phyloP scores from a whole-genome alignment of 2,888 invertebrate genomes.

The Cryptops parisi region DNA sequence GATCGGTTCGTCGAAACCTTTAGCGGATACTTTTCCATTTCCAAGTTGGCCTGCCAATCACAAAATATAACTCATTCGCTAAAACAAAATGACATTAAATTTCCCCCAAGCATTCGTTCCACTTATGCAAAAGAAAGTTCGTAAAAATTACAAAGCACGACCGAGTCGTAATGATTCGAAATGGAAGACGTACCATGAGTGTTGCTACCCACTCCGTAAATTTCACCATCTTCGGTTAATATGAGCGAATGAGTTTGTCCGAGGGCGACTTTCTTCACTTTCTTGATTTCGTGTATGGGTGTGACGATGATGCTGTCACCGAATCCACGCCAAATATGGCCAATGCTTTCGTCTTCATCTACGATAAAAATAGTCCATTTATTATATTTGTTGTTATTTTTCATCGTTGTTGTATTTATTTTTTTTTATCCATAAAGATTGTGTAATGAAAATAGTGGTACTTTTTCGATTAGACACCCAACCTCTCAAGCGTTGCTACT shows the following conservation, averaged over 20 bases:
- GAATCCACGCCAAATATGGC: slow-evolving; percentile 6
- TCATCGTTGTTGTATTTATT: no score
- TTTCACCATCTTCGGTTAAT: slow-evolving; percentile 61
- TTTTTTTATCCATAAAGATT: no score
- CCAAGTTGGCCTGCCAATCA: slow-evolving; percentile 11
- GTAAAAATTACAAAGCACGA: background rate
- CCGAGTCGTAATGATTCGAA: slow-evolving; percentile 18
- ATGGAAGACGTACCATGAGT: slow-evolving; percentile 44
- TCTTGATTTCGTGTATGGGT: slow-evolving; percentile 15
- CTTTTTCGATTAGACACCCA: no score
- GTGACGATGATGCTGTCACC: slow-evolving; percentile 6
- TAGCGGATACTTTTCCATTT: background rate
- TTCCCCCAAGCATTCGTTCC: background rate
- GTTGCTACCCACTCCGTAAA: slow-evolving; percentile 70
- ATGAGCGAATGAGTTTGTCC: slow-evolving; percentile 59
- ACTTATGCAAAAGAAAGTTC: background rate
- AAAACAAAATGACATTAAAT: no score
- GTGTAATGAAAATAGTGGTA: no score
- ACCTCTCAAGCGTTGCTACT: no score
- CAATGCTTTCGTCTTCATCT: slow-evolving; percentile 4
- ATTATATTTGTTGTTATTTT: no score
- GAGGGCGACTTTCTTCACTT: slow-evolving; percentile 52
- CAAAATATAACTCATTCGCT: no score
- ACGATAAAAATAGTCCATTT: no score
- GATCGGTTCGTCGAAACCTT: slow-evolving; percentile 9